Evolutionary conservation across 2,888 invertebrate species (phyloP), one percentile per base, ranked within the genome.

Genomic region (Cantharis flavilabris): DNA sequence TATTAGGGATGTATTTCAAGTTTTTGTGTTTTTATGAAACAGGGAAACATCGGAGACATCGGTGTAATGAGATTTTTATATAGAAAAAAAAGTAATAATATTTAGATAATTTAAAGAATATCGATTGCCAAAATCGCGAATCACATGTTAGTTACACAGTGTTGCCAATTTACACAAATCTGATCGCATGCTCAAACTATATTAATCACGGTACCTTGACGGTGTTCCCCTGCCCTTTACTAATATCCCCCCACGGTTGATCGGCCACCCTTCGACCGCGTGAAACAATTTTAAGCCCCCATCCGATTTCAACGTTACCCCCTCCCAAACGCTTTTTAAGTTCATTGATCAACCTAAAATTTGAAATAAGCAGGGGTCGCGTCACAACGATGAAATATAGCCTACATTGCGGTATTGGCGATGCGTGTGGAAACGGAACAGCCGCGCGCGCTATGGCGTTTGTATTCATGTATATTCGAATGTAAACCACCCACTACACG

Each of bases 151-250:
- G 73, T 75, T 79, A 81, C 81, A 84, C 86, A 85, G 81, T 83
- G 86, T 87, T 86, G 86, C 87, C 87, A 87, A 87, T 87, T 87
- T 86, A 86, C 85, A 87, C 86, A 87, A 86, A 89, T 89, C 89
- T 87, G 89, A 89, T 90, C 88, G 90, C 90, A 89, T 90, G 90
- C 88, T 87, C 86, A 86, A 85, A 86, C 86, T 87, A 88, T 89
- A 90, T 90, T 90, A 90, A 90, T 90, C 90, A 90, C 88, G 86
- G 86, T 86, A 87, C 87, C 87, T 88, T 88, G 89, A 89, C 89
- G 87, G 86, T 87, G 85, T 87, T 86, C 87, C 86, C 87, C 77
- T 79, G 84, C 85, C 86, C 86, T 85, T 85, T 77, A 81, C 80
- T 80, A 83, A 83, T 81, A 81, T 82, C 84, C 82, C 80, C 82